Percentiles rank a stretch among this genome's conserved stretches.
phyloP scores from a whole-genome alignment of 1,140 invertebrate species.

The Brachionus rubens region DNA sequence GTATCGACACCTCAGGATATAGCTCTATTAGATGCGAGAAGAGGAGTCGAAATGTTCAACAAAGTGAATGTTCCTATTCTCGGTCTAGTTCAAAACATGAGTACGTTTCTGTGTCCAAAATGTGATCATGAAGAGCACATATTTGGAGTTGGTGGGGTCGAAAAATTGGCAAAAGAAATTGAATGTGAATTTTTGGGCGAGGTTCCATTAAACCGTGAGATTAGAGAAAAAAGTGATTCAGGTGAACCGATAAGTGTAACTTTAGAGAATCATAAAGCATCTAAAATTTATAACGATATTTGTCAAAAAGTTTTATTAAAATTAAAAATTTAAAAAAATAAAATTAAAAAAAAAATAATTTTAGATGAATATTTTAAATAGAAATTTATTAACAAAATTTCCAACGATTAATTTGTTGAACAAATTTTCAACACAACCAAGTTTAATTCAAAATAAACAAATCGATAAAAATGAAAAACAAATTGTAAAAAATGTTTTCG shows the following conservation, averaged over 20 bases:
- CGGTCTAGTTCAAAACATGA: slow-evolving; percentile 42
- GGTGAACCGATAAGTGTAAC: slow-evolving; percentile 72
- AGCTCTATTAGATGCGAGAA: slow-evolving; percentile 6
- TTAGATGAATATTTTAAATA: slow-evolving; percentile 44
- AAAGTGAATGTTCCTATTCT: slow-evolving; percentile 28
- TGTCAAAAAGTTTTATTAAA: slow-evolving; percentile 40
- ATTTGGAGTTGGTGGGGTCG: slow-evolving; percentile 31
- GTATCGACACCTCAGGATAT: slow-evolving; percentile 43
- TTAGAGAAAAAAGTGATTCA: slow-evolving; percentile 68
- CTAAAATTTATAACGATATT: slow-evolving; percentile 23
- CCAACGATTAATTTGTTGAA: background rate
- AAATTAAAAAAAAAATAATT: slow-evolving; percentile 1
- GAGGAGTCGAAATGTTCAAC: slow-evolving; percentile 27
- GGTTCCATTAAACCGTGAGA: slow-evolving; percentile 69
- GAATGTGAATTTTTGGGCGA: slow-evolving; percentile 53
- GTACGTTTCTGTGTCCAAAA: slow-evolving; percentile 11
- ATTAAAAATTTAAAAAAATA: slow-evolving; percentile 24
- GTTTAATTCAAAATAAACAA: background rate
- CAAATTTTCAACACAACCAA: slow-evolving; percentile 19
- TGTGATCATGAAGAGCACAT: slow-evolving; percentile 29
- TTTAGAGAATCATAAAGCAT: slow-evolving; percentile 60
- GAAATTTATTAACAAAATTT: background rate
- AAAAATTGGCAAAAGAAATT: slow-evolving; percentile 13
- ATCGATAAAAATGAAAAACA: slow-evolving; percentile 30
- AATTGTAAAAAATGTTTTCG: slow-evolving; percentile 10